Conservation (phyloP, 2,113 vertebrate species). For the Setophaga coronata region DNA sequence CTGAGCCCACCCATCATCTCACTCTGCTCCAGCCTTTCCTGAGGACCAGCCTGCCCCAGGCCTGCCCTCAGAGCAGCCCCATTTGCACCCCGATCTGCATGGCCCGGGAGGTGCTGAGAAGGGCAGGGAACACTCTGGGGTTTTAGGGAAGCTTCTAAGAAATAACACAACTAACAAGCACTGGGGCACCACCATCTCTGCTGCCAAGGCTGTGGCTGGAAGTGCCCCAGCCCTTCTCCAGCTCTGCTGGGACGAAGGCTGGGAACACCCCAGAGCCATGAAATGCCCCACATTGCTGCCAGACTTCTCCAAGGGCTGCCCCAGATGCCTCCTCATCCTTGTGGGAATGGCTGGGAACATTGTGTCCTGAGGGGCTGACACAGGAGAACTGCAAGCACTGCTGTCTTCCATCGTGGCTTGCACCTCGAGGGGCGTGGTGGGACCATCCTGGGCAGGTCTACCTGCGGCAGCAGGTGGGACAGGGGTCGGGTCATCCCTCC, state of each 20-base stretch:
- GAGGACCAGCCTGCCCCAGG: not conserved
- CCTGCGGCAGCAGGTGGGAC: slow-evolving; percentile 27
- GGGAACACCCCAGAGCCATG: rapidly evolving
- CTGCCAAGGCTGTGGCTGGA: not conserved
- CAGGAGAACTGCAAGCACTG: not conserved
- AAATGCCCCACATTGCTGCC: not conserved
- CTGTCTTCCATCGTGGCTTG: not conserved
- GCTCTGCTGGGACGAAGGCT: not conserved
- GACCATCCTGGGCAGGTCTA: not conserved
- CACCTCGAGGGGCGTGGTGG: not conserved
- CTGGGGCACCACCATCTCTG: not conserved
- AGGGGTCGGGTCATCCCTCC: not conserved
- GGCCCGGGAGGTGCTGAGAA: not conserved
- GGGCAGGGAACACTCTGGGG: not conserved
- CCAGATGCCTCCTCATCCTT: not conserved
- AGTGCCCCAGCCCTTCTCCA: not conserved
- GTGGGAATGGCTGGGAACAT: not conserved
- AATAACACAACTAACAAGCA: not conserved
- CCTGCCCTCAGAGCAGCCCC: not conserved
- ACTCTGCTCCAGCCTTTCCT: not conserved
- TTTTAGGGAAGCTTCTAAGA: not conserved
- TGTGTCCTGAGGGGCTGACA: not conserved
- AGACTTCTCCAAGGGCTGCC: not conserved
- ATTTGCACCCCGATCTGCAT: not conserved
- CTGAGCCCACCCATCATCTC: not conserved